Evolutionary conservation across 2,797 vertebrate genomes (phyloP).

Genomic region (Sebastes jordani): DNA sequence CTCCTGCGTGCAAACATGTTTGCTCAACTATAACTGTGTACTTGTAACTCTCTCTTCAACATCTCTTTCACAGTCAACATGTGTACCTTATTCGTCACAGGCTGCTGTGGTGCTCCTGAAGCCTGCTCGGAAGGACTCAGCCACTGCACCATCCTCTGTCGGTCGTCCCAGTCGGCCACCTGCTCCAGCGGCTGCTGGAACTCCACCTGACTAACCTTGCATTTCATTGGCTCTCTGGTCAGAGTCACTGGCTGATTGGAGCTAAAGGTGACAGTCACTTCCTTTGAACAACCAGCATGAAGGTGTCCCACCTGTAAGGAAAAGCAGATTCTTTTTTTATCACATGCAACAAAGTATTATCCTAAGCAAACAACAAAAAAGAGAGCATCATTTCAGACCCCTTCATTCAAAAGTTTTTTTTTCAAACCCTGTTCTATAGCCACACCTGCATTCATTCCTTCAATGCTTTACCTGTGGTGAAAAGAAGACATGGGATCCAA

Average conservation of each 20-base stretch:
- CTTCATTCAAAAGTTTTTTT: not conserved
- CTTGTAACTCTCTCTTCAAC: not conserved
- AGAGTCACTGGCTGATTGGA: slow-evolving; percentile 78
- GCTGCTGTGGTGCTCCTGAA: slow-evolving; percentile 4
- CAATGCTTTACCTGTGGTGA: slow-evolving; percentile 85
- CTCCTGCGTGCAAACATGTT: slow-evolving; percentile 76
- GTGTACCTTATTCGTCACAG: slow-evolving; percentile 82
- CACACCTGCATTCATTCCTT: not conserved
- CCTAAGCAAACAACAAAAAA: not conserved
- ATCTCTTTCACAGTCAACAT: not conserved
- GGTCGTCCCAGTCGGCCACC: slow-evolving; percentile 90
- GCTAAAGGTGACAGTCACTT: slow-evolving; percentile 83
- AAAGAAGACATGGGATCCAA: slow-evolving; percentile 75
- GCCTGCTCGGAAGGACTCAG: slow-evolving; percentile 58
- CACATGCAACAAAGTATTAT: not conserved
- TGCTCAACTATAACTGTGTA: not conserved
- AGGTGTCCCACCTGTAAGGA: slow-evolving; percentile 87
- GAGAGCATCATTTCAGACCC: not conserved
- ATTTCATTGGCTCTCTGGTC: slow-evolving; percentile 76
- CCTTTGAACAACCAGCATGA: slow-evolving; percentile 88
- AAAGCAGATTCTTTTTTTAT: not conserved
- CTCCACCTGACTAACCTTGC: slow-evolving; percentile 81
- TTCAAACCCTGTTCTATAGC: not conserved
- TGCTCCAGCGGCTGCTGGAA: slow-evolving; percentile 83
- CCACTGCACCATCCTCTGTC: slow-evolving; percentile 80